These are phyloP conservation scores for Shinisaurus crocodilurus DNA, from an alignment of 2,113 vertebrate species.

Conservation along the genomic window DNA sequence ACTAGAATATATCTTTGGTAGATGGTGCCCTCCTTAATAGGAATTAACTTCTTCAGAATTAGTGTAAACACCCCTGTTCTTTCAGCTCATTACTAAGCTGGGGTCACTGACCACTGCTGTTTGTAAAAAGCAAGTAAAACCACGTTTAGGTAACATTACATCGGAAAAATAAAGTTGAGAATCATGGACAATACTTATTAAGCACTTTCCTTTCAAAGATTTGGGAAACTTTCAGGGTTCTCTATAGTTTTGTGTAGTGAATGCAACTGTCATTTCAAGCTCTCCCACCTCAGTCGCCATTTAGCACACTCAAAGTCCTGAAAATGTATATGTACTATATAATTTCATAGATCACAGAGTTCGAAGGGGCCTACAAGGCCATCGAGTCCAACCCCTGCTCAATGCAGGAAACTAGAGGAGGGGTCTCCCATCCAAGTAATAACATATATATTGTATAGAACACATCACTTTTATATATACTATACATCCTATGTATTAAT, in stretches of 20 bases:
- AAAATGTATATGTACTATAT: slow-evolving; percentile 13
- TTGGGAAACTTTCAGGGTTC: neutral
- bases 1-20: slow-evolving; percentile 18
- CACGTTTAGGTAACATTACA: neutral
- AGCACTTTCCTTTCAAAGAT: neutral
- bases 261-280: neutral
- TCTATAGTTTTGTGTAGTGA: neutral
- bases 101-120: neutral
- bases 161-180: neutral
- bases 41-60: neutral
- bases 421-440: too few species aligned
- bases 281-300: neutral
- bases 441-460: too few species aligned
- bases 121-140: neutral
- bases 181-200: neutral
- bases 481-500: too few species aligned
- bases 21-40: neutral
- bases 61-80: neutral
- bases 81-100: neutral
- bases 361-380: too few species aligned
- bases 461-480: too few species aligned
- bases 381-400: too few species aligned
- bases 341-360: too few species aligned
- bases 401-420: too few species aligned
- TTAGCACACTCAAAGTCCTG: neutral